Percentiles rank a stretch among this genome's conserved stretches.
phyloP scores from a whole-genome alignment of 2,888 invertebrate species.

The Drosophila stalkeri region DNA sequence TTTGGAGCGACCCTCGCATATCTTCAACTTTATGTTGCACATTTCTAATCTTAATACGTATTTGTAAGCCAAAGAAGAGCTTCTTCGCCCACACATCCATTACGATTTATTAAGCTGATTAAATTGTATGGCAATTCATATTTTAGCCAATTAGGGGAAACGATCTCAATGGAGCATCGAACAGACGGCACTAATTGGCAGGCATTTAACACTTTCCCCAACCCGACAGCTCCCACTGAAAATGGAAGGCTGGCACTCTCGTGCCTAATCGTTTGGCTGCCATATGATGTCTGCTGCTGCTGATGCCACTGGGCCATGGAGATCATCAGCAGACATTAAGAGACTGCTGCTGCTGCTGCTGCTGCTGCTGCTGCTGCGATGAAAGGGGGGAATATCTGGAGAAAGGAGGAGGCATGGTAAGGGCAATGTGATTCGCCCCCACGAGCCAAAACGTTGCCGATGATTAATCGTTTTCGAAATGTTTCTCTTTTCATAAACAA shows the following conservation, averaged over 20 bases:
- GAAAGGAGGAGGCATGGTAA: slow-evolving; percentile 2
- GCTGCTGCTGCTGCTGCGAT: background rate
- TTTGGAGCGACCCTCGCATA: slow-evolving; percentile 1
- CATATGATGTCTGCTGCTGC: slow-evolving; percentile 33
- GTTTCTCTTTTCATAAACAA: slow-evolving; percentile 84
- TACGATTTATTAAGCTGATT: slow-evolving; percentile 61
- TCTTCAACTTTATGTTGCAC: background rate
- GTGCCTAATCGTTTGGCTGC: slow-evolving; percentile 46
- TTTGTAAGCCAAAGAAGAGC: slow-evolving; percentile 1
- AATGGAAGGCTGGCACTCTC: slow-evolving; percentile 62
- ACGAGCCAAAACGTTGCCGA: slow-evolving; percentile 64
- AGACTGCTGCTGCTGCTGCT: slow-evolving; percentile 1
- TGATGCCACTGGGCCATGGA: slow-evolving; percentile 51
- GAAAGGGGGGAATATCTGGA: slow-evolving; percentile 1
- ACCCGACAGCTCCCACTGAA: slow-evolving; percentile 28
- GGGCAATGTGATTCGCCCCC: slow-evolving; percentile 56
- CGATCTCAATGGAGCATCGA: slow-evolving; percentile 53
- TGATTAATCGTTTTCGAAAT: slow-evolving; percentile 82
- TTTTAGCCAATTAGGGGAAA: slow-evolving; percentile 73
- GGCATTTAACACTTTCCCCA: slow-evolving; percentile 77
- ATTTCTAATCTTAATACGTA: slow-evolving; percentile 3
- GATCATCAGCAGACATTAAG: slow-evolving; percentile 43
- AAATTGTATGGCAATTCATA: slow-evolving; percentile 71
- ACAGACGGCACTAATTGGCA: slow-evolving; percentile 75
- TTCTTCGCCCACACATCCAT: slow-evolving; percentile 11